phyloP scores from a whole-genome alignment of 1,140 invertebrate species.

The Calycopis cecrops region DNA sequence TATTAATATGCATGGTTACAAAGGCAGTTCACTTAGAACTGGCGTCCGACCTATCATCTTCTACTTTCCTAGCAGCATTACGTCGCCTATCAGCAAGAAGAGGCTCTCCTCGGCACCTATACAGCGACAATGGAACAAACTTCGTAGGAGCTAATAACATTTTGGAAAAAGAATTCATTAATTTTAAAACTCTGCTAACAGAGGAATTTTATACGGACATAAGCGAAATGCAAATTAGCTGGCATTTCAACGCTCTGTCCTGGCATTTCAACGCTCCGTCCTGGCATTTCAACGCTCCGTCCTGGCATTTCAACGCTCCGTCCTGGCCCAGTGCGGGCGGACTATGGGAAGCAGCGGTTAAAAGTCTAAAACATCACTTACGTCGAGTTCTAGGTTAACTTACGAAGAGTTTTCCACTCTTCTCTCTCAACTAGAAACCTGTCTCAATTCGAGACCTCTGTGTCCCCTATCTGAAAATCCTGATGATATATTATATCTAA shows the following conservation, averaged over 20 bases:
- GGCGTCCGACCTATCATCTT: constrained; percentile 42
- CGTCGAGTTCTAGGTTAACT: constrained; percentile 32
- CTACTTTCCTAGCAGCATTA: constrained; percentile 51
- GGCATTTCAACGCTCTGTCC: no score
- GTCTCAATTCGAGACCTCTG: no score
- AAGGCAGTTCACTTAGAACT: constrained; percentile 67
- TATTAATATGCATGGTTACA: constrained; percentile 55
- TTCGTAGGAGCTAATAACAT: constrained; percentile 39
- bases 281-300: constrained; percentile 25
- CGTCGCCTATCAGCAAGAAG: constrained; percentile 56
- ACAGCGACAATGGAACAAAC: constrained; percentile 55
- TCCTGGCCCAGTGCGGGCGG: no score
- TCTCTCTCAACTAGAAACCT: constrained; percentile 28
- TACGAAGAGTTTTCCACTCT: constrained; percentile 39
- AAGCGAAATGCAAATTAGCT: no score
- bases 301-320: constrained; percentile 26
- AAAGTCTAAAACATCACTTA: constrained; percentile 21
- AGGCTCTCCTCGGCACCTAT: constrained; percentile 36
- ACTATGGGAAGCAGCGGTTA: constrained; percentile 10
- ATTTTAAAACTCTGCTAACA: no score
- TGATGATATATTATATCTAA: constrained; percentile 33
- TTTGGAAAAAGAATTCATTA: constrained; percentile 19
- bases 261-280: neutral
- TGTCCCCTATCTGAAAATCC: no score
- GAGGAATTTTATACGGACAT: no score